Evolutionary conservation across 1,140 invertebrate species (phyloP).

Genomic region (Acromyrmex heyeri): DNA sequence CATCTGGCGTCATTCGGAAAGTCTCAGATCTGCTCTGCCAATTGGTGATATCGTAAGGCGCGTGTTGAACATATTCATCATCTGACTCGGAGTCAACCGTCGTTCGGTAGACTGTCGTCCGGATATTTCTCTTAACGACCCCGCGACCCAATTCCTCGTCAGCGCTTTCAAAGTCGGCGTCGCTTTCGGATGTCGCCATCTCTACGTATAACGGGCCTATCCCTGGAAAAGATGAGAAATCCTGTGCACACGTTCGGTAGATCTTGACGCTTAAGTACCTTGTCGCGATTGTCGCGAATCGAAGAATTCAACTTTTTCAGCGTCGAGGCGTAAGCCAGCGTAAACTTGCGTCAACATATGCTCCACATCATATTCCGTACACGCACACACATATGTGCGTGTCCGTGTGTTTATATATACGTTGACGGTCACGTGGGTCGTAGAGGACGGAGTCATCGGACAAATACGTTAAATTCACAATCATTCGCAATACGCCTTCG

Average conservation of each 20-base stretch:
- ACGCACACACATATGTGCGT: neutral
- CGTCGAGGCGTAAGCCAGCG: neutral
- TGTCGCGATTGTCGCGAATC: neutral
- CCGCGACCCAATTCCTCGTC: slow-evolving; percentile 87
- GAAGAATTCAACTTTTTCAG: neutral
- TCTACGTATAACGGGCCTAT: slow-evolving; percentile 34
- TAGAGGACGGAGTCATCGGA: slow-evolving; percentile 21
- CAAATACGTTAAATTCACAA: neutral
- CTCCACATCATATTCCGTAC: neutral
- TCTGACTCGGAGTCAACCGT: slow-evolving; percentile 89
- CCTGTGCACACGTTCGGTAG: neutral
- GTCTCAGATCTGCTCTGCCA: neutral
- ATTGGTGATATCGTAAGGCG: neutral
- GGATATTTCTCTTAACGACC: slow-evolving; percentile 37
- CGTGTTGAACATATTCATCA: slow-evolving; percentile 80
- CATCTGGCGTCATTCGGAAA: neutral
- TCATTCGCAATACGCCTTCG: slow-evolving; percentile 34
- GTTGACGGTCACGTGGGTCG: slow-evolving; percentile 42
- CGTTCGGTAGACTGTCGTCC: slow-evolving; percentile 5
- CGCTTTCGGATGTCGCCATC: slow-evolving; percentile 91
- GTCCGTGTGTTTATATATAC: slow-evolving; percentile 1
- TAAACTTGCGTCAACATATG: slow-evolving; percentile 31
- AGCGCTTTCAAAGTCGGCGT: slow-evolving; percentile 90
- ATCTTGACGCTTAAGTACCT: neutral
- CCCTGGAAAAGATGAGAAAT: neutral